Conservation (phyloP, 2,888 invertebrate species). For the Caenorhabditis angaria region DNA sequence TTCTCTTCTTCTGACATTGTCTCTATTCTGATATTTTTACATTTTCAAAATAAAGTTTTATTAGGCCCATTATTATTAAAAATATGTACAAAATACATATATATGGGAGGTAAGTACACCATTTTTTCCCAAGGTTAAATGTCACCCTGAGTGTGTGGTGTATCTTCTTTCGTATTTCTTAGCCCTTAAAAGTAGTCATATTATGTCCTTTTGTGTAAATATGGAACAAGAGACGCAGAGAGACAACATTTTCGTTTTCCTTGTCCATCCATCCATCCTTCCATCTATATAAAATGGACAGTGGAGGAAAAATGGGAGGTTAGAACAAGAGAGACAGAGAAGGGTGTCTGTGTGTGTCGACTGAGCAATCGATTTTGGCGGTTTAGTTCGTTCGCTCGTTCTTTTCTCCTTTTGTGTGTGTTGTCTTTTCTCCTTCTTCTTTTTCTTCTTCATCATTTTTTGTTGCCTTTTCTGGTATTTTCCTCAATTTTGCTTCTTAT, state of each 20-base stretch:
- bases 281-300: constrained; percentile 16
- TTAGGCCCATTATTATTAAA: too few species aligned
- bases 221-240: not conserved
- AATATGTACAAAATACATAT: too few species aligned
- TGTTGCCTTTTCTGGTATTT: too few species aligned
- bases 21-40: too few species aligned
- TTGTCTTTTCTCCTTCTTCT: not conserved
- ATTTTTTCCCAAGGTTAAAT: constrained; percentile 1
- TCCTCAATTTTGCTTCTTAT: too few species aligned
- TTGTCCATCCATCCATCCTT: constrained; percentile 28
- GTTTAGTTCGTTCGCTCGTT: not conserved
- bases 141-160: not conserved
- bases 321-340: constrained; percentile 11
- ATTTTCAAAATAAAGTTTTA: too few species aligned
- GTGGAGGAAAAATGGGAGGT: constrained; percentile 6
- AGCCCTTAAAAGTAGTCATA: not conserved
- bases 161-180: not conserved
- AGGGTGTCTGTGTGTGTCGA: constrained; percentile 26
- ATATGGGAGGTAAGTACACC: not conserved
- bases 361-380: not conserved
- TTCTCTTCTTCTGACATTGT: too few species aligned
- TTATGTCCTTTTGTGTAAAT: not conserved
- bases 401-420: constrained; percentile 14
- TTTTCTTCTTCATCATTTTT: too few species aligned
- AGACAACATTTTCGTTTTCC: constrained; percentile 12